Percentiles rank a stretch among this genome's conserved stretches.
Conservation (phyloP, 2,113 vertebrate genomes). For the Hucho hucho region DNA sequence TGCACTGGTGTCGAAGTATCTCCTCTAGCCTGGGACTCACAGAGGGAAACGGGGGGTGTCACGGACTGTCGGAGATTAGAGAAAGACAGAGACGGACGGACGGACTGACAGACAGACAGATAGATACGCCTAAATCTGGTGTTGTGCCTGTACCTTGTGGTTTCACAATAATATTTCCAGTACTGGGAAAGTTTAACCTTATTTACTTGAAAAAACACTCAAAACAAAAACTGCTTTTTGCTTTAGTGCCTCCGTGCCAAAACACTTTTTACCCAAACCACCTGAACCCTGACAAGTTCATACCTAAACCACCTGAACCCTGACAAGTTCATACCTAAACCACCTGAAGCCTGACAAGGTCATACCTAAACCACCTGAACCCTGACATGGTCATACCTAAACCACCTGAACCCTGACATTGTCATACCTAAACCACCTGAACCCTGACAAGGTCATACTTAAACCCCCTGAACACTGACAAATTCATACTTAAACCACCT, state of each 20-base stretch:
- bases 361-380: no score
- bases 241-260: constrained; percentile 1
- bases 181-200: not conserved
- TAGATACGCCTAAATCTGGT: not conserved
- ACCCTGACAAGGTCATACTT: not conserved
- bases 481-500: not conserved
- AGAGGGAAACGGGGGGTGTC: not conserved
- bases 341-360: no score
- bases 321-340: no score
- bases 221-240: constrained; percentile 13
- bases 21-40: not conserved
- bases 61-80: not conserved
- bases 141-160: no score
- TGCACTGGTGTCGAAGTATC: no score
- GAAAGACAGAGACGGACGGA: constrained; percentile 65
- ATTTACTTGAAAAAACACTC: not conserved
- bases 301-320: no score
- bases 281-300: no score
- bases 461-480: no score
- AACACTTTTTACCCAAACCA: not conserved
- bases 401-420: not conserved
- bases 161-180: no score
- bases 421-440: not conserved
- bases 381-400: no score
- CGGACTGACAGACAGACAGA: not conserved